phyloP scores from a whole-genome alignment of 1,140 invertebrate genomes.

The Cephus cinctus region DNA sequence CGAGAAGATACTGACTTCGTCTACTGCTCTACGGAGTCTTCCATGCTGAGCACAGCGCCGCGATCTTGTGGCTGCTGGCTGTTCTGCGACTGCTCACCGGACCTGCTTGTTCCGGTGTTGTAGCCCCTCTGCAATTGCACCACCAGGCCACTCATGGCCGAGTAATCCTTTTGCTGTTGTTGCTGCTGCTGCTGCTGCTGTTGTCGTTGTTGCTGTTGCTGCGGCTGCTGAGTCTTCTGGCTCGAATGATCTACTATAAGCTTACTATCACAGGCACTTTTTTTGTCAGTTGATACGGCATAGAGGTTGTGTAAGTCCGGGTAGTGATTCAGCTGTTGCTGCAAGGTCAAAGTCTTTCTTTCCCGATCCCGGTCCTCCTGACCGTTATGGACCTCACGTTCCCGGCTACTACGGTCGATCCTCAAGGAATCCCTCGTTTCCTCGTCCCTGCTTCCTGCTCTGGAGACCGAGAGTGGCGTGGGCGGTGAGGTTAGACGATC shows the following conservation, averaged over 20 bases:
- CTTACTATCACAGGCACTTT: conserved; percentile 60
- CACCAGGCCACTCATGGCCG: conserved; percentile 43
- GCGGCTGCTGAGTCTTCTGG: conserved; percentile 50
- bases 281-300: conserved; percentile 56
- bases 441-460: conserved; percentile 44
- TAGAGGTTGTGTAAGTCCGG: conserved; percentile 53
- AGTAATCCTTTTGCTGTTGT: conserved; percentile 28
- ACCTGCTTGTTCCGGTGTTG: conserved; percentile 28
- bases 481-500: conserved; percentile 48
- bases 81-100: conserved; percentile 20
- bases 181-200: conserved; percentile 31
- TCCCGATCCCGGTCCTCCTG: conserved; percentile 36
- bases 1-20: conserved; percentile 22
- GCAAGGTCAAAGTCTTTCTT: conserved; percentile 32
- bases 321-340: conserved; percentile 47
- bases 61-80: conserved; percentile 39
- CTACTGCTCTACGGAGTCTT: conserved; percentile 54
- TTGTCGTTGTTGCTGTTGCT: background rate
- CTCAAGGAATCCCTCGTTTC: conserved; percentile 38
- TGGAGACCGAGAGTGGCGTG: conserved; percentile 41
- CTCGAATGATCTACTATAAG: conserved; percentile 58
- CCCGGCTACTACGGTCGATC: conserved; percentile 41
- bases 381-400: conserved; percentile 40
- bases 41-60: conserved; percentile 42
- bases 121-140: conserved; percentile 50